Percentiles rank a stretch among this genome's conserved stretches.
Conservation (phyloP, 2,888 invertebrate genomes). For the Drosophila maculinotata region DNA sequence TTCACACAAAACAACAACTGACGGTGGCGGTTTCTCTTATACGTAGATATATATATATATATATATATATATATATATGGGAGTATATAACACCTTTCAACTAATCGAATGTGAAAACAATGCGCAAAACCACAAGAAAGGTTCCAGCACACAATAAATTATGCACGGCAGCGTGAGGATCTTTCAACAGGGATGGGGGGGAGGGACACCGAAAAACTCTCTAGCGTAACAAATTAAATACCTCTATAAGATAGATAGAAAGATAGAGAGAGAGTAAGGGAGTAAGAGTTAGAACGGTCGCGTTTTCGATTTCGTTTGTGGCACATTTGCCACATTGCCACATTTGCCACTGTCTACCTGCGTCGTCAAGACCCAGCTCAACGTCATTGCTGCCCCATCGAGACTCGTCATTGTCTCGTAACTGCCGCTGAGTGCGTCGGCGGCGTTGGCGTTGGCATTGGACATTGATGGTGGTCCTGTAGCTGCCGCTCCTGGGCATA, state of each 20-base stretch:
- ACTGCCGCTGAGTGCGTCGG: slow-evolving; percentile 26
- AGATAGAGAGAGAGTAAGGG: slow-evolving; percentile 1
- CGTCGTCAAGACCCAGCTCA: slow-evolving; percentile 49
- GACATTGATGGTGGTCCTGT: slow-evolving; percentile 74
- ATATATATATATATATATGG: no score
- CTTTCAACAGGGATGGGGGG: slow-evolving; percentile 71
- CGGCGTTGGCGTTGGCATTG: slow-evolving; percentile 30
- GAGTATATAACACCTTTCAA: slow-evolving; percentile 70
- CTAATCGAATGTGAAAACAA: slow-evolving; percentile 66
- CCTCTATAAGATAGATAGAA: not conserved
- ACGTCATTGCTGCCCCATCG: slow-evolving; percentile 49
- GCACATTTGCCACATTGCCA: slow-evolving; percentile 46
- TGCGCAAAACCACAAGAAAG: slow-evolving; percentile 63
- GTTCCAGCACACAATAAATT: slow-evolving; percentile 65
- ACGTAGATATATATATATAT: no score
- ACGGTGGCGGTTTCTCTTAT: not conserved
- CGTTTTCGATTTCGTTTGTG: slow-evolving; percentile 71
- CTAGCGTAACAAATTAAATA: slow-evolving; percentile 76
- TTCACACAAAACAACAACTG: slow-evolving; percentile 60
- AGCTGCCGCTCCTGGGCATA: slow-evolving; percentile 70
- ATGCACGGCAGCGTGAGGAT: slow-evolving; percentile 67
- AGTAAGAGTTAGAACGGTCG: slow-evolving; percentile 37
- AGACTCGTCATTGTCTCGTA: slow-evolving; percentile 66
- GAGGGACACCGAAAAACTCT: slow-evolving; percentile 31
- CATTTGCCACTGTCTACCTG: slow-evolving; percentile 48